A percentile compares a stretch with the other conserved stretches of the same genome.
Evolutionary conservation across 2,797 vertebrate genomes (phyloP).

Genomic region (Pampus argenteus): DNA sequence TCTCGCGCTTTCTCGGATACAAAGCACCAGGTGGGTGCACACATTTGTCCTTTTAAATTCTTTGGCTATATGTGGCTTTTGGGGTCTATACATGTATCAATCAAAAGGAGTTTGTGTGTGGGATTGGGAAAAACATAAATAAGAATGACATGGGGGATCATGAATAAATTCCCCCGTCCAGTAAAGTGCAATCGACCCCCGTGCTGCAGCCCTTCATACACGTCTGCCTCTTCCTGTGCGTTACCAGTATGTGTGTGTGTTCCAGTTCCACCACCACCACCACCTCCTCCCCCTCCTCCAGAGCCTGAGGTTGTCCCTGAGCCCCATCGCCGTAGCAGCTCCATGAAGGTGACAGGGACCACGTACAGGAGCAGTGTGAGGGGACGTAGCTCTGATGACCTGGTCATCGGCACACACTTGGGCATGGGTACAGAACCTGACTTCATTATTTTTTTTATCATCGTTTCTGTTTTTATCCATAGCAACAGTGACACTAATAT

Average conservation of each 20-base stretch:
- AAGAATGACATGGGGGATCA: background rate
- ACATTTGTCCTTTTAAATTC: background rate
- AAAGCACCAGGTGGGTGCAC: conserved; percentile 81
- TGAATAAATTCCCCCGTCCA: conserved; percentile 3
- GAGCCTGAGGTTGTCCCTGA: conserved; percentile 87
- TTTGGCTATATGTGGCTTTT: background rate
- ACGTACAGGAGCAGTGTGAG: conserved; percentile 89
- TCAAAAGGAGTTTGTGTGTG: background rate
- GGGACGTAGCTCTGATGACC: conserved; percentile 87
- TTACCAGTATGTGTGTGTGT: conserved; percentile 62
- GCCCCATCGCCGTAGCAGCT: conserved; percentile 90
- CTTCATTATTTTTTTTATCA: conserved; percentile 20
- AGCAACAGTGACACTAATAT: conserved; percentile 23
- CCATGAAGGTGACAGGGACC: conserved; percentile 88
- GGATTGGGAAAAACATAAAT: no score
- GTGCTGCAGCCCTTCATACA: conserved; percentile 32
- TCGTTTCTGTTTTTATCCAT: background rate
- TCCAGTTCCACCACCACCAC: conserved; percentile 79
- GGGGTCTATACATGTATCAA: background rate
- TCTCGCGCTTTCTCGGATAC: conserved; percentile 95
- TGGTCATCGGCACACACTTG: conserved; percentile 87
- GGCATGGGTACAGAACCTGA: conserved; percentile 81
- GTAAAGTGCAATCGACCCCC: conserved; percentile 27
- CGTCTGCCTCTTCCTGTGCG: conserved; percentile 50
- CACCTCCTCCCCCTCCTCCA: conserved; percentile 79